These are phyloP conservation scores for Ophiodon elongatus DNA, from an alignment of 2,113 vertebrate species.

Conservation along the genomic window DNA sequence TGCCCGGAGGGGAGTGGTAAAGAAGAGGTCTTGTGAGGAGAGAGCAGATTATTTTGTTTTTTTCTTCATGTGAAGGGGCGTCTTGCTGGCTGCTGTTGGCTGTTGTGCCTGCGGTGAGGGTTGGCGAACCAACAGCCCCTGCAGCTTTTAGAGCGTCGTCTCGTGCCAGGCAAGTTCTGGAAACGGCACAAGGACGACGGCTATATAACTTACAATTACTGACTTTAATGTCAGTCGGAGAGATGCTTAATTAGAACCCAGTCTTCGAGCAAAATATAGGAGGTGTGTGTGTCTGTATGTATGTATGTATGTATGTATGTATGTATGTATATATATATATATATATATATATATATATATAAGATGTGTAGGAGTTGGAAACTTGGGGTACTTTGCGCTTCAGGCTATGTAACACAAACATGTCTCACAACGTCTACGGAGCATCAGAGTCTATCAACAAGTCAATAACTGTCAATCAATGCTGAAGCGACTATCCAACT, in stretches of 20 bases:
- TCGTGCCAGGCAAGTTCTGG: conserved; percentile 52
- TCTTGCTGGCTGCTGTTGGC: conserved; percentile 48
- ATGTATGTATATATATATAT: too few species aligned
- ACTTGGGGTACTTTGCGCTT: background rate
- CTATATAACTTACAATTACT: conserved; percentile 65
- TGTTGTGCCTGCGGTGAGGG: conserved; percentile 53
- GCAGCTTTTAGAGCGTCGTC: conserved; percentile 50
- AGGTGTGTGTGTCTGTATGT: too few species aligned
- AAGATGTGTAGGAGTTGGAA: background rate
- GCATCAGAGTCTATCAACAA: background rate
- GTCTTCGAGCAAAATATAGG: background rate
- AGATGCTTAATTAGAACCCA: background rate
- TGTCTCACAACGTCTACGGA: background rate
- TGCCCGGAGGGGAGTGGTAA: background rate
- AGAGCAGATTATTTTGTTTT: background rate
- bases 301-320: too few species aligned
- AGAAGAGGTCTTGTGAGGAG: conserved; percentile 26
- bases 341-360: background rate
- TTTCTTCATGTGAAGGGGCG: conserved; percentile 1
- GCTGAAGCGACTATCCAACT: background rate
- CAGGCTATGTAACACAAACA: background rate
- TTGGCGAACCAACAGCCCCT: conserved; percentile 40
- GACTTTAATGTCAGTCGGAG: conserved; percentile 59
- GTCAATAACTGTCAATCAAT: background rate
- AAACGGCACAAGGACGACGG: conserved; percentile 36